Base-by-base conservation (phyloP, 2,888 invertebrate genomes). In the Dryococelus australis region DNA sequence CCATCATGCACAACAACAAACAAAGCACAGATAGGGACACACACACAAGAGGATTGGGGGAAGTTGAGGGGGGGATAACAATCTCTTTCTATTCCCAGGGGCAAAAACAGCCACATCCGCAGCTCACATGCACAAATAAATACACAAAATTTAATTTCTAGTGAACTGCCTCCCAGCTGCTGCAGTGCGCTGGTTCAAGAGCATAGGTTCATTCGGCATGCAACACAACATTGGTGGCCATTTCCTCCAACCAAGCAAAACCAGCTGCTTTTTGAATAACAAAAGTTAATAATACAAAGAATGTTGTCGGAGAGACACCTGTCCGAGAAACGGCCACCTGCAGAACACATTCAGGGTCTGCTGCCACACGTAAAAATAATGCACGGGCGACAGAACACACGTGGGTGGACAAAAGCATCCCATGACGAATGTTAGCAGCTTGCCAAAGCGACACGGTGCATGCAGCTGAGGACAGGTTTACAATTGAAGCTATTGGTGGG, bases 1-100 rank as follows among this genome's bases (percentile, higher is more conserved):
- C 65, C 65, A 65, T 65, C 65, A 65, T 65, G 65, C 65, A 65
- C 65, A 65, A 65, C 65, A 65, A 65, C 65, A 65, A 65, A 65
- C 65, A 65, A 65, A 65, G 65, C 65, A 65, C 65, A 65, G 65
- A 65, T 24, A 65, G 65, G 65, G 65, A 65, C 65, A 9, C 13
- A 9, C 65, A 24, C 20, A 65, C 10, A 24, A 65, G n/a, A 8
- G 65, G 65, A n/a, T 1, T 24, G 24, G 65, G 8, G 65, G n/a
- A 20, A 20, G 65, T 47, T 13, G 0, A 47, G 65, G 65, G 65
- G 20, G 20, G n/a, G 10, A 24, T 2, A 24, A 10, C 10, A 24
- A 24, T n/a, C 65, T 65, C 24, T 20, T 65, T 65, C 65, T 65
- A 65, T 65, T 65, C 65, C 65, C 65, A 65, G 65, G n/a, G 65